Conservation (phyloP, 2,113 vertebrate genomes). For the Balaeniceps rex region DNA sequence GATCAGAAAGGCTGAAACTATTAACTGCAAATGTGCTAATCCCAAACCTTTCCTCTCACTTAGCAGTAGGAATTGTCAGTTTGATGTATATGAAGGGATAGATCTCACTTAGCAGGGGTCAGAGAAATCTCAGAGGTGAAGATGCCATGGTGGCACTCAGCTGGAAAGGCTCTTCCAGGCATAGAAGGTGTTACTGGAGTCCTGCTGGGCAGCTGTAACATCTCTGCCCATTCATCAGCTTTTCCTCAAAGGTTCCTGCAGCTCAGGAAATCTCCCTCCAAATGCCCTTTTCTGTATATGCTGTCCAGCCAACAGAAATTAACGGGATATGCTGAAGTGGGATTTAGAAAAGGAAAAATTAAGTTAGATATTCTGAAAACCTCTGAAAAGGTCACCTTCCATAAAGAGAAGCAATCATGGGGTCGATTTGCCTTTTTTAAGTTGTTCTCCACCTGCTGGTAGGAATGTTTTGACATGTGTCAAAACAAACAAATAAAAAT, state of each 20-base stretch:
- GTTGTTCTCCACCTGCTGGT: neutral
- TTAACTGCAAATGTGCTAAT: neutral
- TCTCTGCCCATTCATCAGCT: neutral
- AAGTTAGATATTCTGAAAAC: neutral
- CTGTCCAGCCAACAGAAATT: neutral
- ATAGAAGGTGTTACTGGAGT: neutral
- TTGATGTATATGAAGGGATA: neutral
- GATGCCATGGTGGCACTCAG: neutral
- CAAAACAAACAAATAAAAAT: neutral
- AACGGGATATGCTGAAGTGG: neutral
- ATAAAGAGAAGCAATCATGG: neutral
- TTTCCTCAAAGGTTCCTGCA: neutral
- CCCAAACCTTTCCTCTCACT: neutral
- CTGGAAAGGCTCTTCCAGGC: neutral
- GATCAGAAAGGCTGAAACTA: neutral
- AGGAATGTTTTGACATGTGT: accelerated
- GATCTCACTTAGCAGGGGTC: neutral
- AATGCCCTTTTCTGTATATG: neutral
- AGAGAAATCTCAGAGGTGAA: neutral
- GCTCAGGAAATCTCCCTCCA: neutral
- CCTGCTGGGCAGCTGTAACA: neutral
- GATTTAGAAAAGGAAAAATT: neutral
- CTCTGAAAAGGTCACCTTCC: neutral
- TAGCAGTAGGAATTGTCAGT: neutral
- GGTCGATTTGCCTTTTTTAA: neutral